Evolutionary conservation across 64 coral and sea anemone genomes (phyloP), one percentile per base, ranked within the genome.

Genomic region (Montipora efflorescens): DNA sequence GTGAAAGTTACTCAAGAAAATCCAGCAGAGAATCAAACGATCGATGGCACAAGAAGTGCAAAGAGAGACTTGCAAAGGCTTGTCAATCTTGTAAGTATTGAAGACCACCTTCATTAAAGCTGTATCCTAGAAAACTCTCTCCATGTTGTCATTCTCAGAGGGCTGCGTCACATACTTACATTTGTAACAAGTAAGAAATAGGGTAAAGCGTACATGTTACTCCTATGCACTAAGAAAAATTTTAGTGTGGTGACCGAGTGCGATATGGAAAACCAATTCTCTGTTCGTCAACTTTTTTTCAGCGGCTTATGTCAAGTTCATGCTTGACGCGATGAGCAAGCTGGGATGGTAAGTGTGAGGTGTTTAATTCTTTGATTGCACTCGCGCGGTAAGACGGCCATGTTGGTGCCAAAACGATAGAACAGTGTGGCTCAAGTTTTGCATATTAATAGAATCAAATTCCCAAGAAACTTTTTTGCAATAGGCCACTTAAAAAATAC

Each of bases 271-370:
- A 36, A 36, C 44, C 21, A 44, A 15, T 79, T 76, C 4, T 69
- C 36, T 46, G 47, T 16, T 76, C 4, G 12, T 47, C 25, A 76
- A 47, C 5, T 78, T 88, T 81, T 5, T 52, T 90, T 92, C 22
- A 95, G 94, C 94, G 15, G 23, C 94, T 48, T 95, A 95, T 81
- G 94, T 95, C 8, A 92, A 69, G 43, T 95, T 95, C 48, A 95
- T 95, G 94, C 55, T 95, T 18, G 57, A 95, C 10, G 90, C 94
- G 1, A 95, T 95, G 94, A 89, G 88, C 28, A 95, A 89, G 13
- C 61, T 95, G 47, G 94, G 94, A 74, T 95, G 94, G 94, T 95
- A 77, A 74, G 90, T 81, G 51, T 22, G 67, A 43, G 25, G 0
- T 55, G 3, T 7, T 8, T 1, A 59, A 61, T 16, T 49, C 8